A percentile compares a stretch with the other conserved stretches of the same genome.
These are phyloP conservation scores for Melinaea marsaeus DNA, from an alignment of 2,888 invertebrate species.

Conservation along the genomic window DNA sequence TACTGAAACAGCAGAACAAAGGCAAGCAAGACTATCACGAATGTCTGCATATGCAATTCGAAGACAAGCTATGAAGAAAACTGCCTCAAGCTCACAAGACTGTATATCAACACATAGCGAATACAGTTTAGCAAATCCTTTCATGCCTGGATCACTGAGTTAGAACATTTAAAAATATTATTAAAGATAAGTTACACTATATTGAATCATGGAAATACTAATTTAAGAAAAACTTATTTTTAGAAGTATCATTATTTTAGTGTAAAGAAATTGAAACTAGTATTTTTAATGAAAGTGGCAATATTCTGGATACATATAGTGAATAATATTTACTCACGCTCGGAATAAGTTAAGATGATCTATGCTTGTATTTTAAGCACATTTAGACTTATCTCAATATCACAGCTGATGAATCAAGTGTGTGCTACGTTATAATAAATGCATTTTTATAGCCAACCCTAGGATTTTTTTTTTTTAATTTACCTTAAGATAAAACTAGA, in stretches of 20 bases:
- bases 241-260: background rate
- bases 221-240: too few relatives aligned
- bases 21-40: conserved; percentile 53
- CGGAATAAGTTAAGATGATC: background rate
- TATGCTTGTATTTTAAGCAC: background rate
- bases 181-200: background rate
- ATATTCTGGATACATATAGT: background rate
- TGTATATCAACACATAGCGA: conserved; percentile 5
- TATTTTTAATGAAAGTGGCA: background rate
- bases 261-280: background rate
- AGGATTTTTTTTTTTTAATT: conserved; percentile 4
- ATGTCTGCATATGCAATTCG: conserved; percentile 71
- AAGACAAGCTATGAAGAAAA: conserved; percentile 58
- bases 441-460: conserved; percentile 12
- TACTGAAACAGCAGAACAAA: conserved; percentile 62
- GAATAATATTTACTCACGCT: too few relatives aligned
- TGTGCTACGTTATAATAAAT: conserved; percentile 21
- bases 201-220: too few relatives aligned
- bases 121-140: background rate
- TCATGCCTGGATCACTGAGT: background rate
- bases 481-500: background rate
- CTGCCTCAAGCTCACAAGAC: conserved; percentile 5
- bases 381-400: conserved; percentile 3
- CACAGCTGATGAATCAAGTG: conserved; percentile 21
- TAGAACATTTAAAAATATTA: background rate